Base-by-base conservation (phyloP, 2,113 vertebrate species). In the Uropsilus gracilis region DNA sequence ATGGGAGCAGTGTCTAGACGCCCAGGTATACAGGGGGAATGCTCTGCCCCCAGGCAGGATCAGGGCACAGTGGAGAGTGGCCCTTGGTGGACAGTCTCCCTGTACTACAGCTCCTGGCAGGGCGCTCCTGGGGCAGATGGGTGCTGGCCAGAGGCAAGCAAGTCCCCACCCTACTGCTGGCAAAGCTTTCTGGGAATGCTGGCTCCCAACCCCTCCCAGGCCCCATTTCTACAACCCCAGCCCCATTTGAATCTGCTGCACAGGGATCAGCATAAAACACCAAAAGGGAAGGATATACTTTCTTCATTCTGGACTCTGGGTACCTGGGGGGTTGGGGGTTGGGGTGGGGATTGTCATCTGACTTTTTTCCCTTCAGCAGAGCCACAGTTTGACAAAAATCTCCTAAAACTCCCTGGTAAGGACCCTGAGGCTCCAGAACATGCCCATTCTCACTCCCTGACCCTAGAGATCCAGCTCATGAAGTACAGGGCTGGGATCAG, bases 341-440 rank as follows among this genome's bases (percentile, higher is more conserved):
- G 28, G 26, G 26, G 57, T 11, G 11, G 59, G 28, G 8, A 14
- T 24, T n/a, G n/a, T 61, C 44, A 42, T 57, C 46, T 90, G 81
- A 77, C 46, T 88, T 78, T 71, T 46, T 50, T 42, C 84, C 46
- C 18, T 10, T 81, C 34, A 57, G 16, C 2, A 24, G 24, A 82
- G n/a, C 24, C 16, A 20, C 69, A 13, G 57, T 57, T 39, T 61
- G 37, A 61, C 46, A 69, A 50, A 73, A 88, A 16, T 73, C 37
- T 84, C 30, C 63, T 81, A 61, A 86, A 71, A 53, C 34, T 81
- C 46, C 64, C 20, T 20, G 34, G 34, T 50, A 53, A 28, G n/a
- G 44, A 81, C 61, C 57, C 63, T 69, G 73, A 92, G 48, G 82
- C 44, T 77, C 85, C 6, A 57, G 90, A 50, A 28, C 57, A 55